Evolutionary conservation across 2,888 invertebrate genomes (phyloP), one percentile per base, ranked within the genome.

Genomic region (Artemia sinica): DNA sequence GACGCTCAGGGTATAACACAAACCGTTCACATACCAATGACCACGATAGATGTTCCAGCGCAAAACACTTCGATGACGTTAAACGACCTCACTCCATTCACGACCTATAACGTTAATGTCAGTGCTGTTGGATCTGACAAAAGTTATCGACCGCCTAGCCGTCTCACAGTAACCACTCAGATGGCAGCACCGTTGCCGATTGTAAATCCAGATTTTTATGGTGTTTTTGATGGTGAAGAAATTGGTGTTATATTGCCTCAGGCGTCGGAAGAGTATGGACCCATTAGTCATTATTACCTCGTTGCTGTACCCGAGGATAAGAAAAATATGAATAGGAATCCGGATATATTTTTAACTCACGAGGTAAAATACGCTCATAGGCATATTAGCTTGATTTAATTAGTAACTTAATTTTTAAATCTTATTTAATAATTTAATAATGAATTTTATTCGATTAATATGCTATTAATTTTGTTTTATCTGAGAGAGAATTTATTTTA

Each of bases 221-320:
- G 91, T 13, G 91, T 91, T 48, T 86, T 88, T 4, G 89, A 88
- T 78, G 87, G 87, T 63, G 89, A 90, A 79, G 86, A 86, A 75
- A 89, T 91, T 75, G 75, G 74, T 58, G 91, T 94, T n/a, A 91
- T 92, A 75, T 80, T 94, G 75, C 93, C 91, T 50, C 92, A 92
- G 80, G 96, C 97, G 0, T 93, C 94, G 0, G 97, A 97, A 80
- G 95, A 95, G 79, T 95, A 95, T 77, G 97, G 98, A 41, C 94
- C 94, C 9, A 94, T 98, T 74, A 91, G 91, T 70, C 93, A 97
- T 81, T 98, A 98, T 80, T 94, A 88, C 79, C 80, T 98, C 75
- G 87, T 96, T 74, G 94, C 97, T 70, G 93, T 98, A 41, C 96
- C 96, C 6, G 90, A 91, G 75, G 89, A 91, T 75, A 87, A 87